Evolutionary conservation across 2,797 vertebrate species (phyloP).

Genomic region (Lerista edwardsae): DNA sequence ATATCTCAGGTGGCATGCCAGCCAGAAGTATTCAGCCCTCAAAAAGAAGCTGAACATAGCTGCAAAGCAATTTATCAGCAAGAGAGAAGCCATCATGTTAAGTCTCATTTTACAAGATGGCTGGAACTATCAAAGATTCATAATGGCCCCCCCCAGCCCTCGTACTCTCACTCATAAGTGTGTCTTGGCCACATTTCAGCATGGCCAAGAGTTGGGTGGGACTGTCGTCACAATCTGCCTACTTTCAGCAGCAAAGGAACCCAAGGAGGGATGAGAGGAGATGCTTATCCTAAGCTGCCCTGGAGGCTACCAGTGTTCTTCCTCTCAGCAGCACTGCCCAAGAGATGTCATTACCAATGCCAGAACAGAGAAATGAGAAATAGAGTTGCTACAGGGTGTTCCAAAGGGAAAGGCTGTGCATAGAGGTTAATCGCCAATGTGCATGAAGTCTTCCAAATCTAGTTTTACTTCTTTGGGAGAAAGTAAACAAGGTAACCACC

Average conservation of each 20-base stretch:
- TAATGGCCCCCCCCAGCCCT: not conserved
- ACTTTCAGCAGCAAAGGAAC: constrained; percentile 3
- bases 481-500: not conserved
- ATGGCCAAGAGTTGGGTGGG: not conserved
- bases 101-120: not conserved
- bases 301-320: not conserved
- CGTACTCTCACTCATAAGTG: not conserved
- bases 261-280: not conserved
- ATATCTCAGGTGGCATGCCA: constrained; percentile 39
- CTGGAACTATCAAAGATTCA: not conserved
- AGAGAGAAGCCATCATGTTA: not conserved
- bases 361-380: not conserved
- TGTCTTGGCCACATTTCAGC: not conserved
- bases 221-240: constrained; percentile 4
- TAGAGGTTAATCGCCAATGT: not conserved
- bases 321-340: not conserved
- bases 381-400: too few relatives aligned
- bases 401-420: not conserved
- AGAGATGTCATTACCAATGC: not conserved
- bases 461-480: not conserved
- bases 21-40: not conserved
- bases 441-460: not conserved
- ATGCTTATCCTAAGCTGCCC: not conserved
- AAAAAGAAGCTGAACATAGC: constrained; percentile 13
- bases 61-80: not conserved